phyloP scores from a whole-genome alignment of 2,888 invertebrate genomes.

The Lymantria dispar region DNA sequence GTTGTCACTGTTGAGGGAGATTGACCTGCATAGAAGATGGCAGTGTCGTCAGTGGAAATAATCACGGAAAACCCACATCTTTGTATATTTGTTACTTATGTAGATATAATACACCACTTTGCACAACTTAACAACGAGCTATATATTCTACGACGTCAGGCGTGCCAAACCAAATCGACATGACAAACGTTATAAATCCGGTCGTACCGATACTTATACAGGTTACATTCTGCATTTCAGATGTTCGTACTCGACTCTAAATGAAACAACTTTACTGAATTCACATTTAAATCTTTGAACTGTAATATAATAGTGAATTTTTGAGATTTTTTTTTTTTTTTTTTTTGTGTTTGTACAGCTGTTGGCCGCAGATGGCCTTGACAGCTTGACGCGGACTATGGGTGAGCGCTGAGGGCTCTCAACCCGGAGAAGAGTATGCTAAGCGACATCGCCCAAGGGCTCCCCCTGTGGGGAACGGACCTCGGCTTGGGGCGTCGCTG shows the following conservation, averaged over 20 bases:
- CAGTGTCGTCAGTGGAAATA: slow-evolving; percentile 65
- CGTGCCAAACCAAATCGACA: slow-evolving; percentile 61
- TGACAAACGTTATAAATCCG: slow-evolving; percentile 50
- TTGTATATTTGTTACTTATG: slow-evolving; percentile 74
- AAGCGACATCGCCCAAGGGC: no score
- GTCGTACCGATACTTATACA: slow-evolving; percentile 64
- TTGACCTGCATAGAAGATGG: no score
- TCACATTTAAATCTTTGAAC: slow-evolving; percentile 69
- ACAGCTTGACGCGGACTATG: no score
- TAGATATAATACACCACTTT: slow-evolving; percentile 79
- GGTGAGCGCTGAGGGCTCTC: no score
- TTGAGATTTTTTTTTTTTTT: no score
- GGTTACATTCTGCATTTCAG: slow-evolving; percentile 70
- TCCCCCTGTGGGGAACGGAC: no score
- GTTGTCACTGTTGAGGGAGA: no score
- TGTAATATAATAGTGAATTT: no score
- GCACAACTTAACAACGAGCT: slow-evolving; percentile 76
- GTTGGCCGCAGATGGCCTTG: no score
- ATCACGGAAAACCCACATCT: slow-evolving; percentile 79
- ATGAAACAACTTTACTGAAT: slow-evolving; percentile 72
- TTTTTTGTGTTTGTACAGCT: no score
- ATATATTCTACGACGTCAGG: slow-evolving; percentile 54
- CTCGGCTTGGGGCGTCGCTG: no score
- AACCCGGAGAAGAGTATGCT: no score
- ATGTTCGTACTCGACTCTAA: slow-evolving; percentile 74